A percentile compares a stretch with the other conserved stretches of the same genome.
These are phyloP conservation scores for Aphidius gifuensis DNA, from an alignment of 1,140 invertebrate species.

Conservation along the genomic window DNA sequence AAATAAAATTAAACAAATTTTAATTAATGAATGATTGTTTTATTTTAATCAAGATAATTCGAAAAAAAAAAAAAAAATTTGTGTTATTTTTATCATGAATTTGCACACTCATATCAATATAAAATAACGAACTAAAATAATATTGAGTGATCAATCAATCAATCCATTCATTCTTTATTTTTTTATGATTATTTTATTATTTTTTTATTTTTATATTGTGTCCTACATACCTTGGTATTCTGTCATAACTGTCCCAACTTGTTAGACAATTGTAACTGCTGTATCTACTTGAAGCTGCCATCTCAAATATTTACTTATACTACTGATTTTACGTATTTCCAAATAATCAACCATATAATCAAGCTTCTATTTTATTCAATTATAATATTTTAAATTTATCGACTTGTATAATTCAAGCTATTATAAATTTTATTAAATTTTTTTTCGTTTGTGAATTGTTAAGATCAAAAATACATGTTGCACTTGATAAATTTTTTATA, in stretches of 20 bases:
- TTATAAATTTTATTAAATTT: slow-evolving; percentile 10
- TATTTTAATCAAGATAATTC: too few relatives aligned
- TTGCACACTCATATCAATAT: too few relatives aligned
- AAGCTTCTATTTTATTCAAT: not conserved
- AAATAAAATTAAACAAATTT: too few relatives aligned
- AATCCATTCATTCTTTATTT: not conserved
- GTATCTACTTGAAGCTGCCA: slow-evolving; percentile 74
- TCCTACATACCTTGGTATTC: slow-evolving; percentile 72
- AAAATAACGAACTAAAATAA: too few relatives aligned
- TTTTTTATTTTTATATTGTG: too few relatives aligned
- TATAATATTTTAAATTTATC: slow-evolving; percentile 28
- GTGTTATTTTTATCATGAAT: too few relatives aligned
- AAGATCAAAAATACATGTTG: not conserved
- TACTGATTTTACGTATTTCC: slow-evolving; percentile 23
- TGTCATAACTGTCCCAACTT: slow-evolving; percentile 85
- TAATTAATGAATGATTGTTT: too few relatives aligned
- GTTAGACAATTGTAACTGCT: slow-evolving; percentile 84
- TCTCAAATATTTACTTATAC: slow-evolving; percentile 44
- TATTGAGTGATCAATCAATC: too few relatives aligned
- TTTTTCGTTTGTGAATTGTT: slow-evolving; percentile 14
- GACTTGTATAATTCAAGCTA: slow-evolving; percentile 22
- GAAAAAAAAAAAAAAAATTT: too few relatives aligned
- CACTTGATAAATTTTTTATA: not conserved
- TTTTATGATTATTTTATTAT: not conserved
- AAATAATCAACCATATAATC: slow-evolving; percentile 25